phyloP scores from a whole-genome alignment of 2,888 invertebrate species.

The Malachius bipustulatus region DNA sequence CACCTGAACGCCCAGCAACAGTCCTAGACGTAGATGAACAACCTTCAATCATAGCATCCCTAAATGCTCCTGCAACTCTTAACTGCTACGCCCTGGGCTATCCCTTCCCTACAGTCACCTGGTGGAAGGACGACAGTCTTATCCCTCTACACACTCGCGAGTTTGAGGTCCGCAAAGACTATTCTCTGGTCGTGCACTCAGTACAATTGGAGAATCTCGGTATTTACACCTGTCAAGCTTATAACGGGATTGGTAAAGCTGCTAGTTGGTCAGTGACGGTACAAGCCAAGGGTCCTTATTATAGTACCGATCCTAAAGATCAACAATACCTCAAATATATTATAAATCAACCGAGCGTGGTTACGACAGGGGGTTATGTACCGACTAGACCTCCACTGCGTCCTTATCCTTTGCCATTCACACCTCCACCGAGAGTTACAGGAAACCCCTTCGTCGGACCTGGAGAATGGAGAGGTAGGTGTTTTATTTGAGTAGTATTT shows the following conservation, averaged over 20 bases:
- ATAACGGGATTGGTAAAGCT: conserved; percentile 60
- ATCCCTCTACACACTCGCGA: conserved; percentile 56
- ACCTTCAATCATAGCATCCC: conserved; percentile 50
- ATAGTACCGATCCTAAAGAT: conserved; percentile 44
- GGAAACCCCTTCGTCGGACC: no score
- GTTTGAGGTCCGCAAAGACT: conserved; percentile 62
- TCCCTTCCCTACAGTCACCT: conserved; percentile 67
- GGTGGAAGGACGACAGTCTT: conserved; percentile 72
- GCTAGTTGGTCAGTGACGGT: conserved; percentile 66
- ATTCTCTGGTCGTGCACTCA: conserved; percentile 59
- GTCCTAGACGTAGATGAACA: conserved; percentile 48
- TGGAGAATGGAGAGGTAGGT: neutral
- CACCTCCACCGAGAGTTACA: conserved; percentile 12
- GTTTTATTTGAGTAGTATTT: no score
- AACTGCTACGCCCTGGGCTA: conserved; percentile 74
- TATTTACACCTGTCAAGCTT: conserved; percentile 80
- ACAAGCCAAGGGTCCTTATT: conserved; percentile 58
- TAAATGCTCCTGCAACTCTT: conserved; percentile 57
- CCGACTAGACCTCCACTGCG: conserved; percentile 17
- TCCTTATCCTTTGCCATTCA: conserved; percentile 17
- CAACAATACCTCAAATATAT: conserved; percentile 46
- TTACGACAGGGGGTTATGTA: conserved; percentile 29
- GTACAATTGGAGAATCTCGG: conserved; percentile 65
- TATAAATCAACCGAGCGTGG: conserved; percentile 41
- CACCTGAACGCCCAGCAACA: conserved; percentile 43